phyloP scores from a whole-genome alignment of 2,113 vertebrate species.

The Corythaixoides concolor region DNA sequence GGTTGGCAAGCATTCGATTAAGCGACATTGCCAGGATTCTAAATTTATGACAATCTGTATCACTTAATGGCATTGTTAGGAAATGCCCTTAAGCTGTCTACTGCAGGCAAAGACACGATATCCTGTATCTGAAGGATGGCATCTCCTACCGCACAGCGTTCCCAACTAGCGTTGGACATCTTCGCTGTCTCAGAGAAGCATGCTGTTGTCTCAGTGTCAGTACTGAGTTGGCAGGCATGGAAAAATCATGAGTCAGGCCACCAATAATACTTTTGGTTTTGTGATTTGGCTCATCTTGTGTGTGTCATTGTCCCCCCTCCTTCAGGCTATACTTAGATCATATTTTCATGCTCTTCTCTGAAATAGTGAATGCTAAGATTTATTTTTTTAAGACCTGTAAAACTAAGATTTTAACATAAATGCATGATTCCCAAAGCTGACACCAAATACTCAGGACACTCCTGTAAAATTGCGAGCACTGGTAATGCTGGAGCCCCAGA shows the following conservation, averaged over 20 bases:
- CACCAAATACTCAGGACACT: not conserved
- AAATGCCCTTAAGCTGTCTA: not conserved
- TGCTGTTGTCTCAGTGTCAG: not conserved
- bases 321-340: not conserved
- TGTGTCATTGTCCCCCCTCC: too few relatives aligned
- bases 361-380: not conserved
- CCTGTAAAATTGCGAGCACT: not conserved
- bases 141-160: not conserved
- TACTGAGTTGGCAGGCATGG: not conserved
- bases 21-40: not conserved
- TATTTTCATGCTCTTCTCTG: not conserved
- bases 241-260: not conserved
- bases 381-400: not conserved
- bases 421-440: not conserved
- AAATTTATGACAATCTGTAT: not conserved
- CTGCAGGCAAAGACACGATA: not conserved
- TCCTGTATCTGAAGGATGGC: not conserved
- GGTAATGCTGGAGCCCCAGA: not conserved
- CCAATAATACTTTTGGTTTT: not conserved
- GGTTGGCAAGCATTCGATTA: not conserved
- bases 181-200: not conserved
- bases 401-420: not conserved
- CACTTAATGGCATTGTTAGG: not conserved
- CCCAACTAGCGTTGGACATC: accelerated
- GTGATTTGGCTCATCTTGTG: not conserved